Conservation (phyloP, 2,797 vertebrate species). For the Ataeniobius toweri region DNA sequence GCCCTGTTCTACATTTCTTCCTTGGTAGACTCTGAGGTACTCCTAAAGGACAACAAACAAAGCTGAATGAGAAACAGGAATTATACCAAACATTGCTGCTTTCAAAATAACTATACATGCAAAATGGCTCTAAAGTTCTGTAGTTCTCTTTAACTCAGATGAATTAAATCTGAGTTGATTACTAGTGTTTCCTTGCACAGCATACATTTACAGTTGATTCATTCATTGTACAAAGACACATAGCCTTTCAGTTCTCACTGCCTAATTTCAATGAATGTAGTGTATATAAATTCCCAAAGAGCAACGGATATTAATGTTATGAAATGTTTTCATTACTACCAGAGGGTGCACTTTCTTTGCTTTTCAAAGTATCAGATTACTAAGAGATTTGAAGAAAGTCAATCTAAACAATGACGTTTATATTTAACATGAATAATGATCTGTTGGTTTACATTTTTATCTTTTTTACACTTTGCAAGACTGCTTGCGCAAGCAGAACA, state of each 20-base stretch:
- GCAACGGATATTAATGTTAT: too few relatives aligned
- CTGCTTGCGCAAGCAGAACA: neutral
- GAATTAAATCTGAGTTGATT: neutral
- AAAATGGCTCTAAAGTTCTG: neutral
- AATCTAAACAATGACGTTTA: neutral
- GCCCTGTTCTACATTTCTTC: neutral
- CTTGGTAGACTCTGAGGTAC: slow-evolving; percentile 15
- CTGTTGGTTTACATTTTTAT: neutral
- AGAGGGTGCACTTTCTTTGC: neutral
- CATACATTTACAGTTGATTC: neutral
- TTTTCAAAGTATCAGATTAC: too few relatives aligned
- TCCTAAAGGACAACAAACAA: slow-evolving; percentile 6
- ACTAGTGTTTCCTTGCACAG: neutral
- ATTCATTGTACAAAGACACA: too few relatives aligned
- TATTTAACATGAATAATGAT: neutral
- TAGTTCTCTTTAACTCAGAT: neutral
- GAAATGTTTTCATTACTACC: neutral
- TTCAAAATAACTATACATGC: neutral
- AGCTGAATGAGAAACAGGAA: neutral
- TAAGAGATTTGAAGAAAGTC: neutral
- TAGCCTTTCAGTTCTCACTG: too few relatives aligned
- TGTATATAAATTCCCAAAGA: too few relatives aligned
- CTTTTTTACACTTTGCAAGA: neutral
- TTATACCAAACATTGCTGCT: neutral
- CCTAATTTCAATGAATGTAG: too few relatives aligned